Evolutionary conservation across 2,888 invertebrate genomes (phyloP), one percentile per base, ranked within the genome.

Genomic region (Pardosa pseudoannulata): DNA sequence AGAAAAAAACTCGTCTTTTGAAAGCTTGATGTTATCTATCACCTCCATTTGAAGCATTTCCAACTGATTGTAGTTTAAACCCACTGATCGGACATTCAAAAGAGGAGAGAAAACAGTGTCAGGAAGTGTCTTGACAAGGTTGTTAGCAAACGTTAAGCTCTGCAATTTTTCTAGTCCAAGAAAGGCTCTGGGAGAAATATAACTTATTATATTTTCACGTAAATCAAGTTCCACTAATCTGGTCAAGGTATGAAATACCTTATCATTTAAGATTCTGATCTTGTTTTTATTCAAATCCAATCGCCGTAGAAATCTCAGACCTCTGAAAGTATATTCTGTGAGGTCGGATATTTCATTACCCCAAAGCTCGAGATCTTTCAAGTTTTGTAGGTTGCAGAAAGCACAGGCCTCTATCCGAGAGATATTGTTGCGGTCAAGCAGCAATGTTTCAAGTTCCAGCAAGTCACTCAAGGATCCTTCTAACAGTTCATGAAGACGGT

Each of bases 241-340:
- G 0, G 76, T 76, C 75, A 82, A 75, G 0, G 68, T 9, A 2
- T 80, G 79, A 27, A 88, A 88, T 7, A 88, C 64, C n/a, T 76
- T 75, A 19, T 76, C 80, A 27, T 79, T 82, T 41, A 88, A 56
- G 39, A 79, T 67, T 39, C 74, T 41, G 23, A 88, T 75, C 29
- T 85, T 46, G 56, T 88, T 88, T 56, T 80, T 85, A 27, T 75
- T 80, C 29, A 88, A 50, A 79, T 88, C 88, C 27, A 88, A 46
- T 6, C 88, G 31, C 13, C 28, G 50, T 9, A 88, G 31, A 19
- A 67, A 80, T n/a, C 76, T 28, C 6, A 88, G 32, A 7, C 88
- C 88, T 7, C 62, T 27, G 27, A 88, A 85, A 31, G 74, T 85
- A 11, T 88, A 73, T 28, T 83, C 82, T 16, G 82, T 83, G 19